phyloP scores from a whole-genome alignment of 2,797 vertebrate species.

The Onychomys torridus region DNA sequence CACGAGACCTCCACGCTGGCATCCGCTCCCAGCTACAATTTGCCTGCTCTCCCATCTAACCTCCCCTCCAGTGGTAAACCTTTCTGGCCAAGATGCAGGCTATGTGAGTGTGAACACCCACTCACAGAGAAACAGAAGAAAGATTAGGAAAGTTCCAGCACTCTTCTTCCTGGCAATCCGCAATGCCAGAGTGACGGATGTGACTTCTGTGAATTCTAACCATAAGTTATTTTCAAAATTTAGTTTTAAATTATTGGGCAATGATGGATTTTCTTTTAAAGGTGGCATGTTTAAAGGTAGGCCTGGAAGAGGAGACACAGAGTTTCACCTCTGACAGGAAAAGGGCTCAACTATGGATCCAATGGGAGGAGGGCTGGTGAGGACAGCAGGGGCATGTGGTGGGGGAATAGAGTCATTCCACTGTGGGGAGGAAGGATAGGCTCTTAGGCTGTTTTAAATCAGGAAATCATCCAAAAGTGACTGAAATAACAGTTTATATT shows the following conservation, averaged over 20 bases:
- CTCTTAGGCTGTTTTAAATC: neutral
- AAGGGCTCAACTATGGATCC: neutral
- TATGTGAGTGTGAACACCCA: slow-evolving; percentile 55
- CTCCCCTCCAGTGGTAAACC: slow-evolving; percentile 57
- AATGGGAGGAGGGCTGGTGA: neutral
- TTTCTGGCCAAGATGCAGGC: slow-evolving; percentile 36
- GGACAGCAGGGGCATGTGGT: neutral
- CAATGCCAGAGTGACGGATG: slow-evolving; percentile 59
- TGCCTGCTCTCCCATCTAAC: slow-evolving; percentile 15
- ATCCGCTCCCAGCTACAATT: slow-evolving; percentile 49
- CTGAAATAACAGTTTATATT: slow-evolving; percentile 16
- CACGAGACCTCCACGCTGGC: neutral
- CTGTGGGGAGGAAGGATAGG: neutral
- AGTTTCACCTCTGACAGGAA: neutral
- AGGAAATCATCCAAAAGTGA: neutral
- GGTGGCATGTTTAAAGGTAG: slow-evolving; percentile 45
- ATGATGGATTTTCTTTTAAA: slow-evolving; percentile 59
- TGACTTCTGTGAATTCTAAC: slow-evolving; percentile 70
- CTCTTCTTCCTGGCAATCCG: slow-evolving; percentile 68
- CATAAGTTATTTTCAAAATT: slow-evolving; percentile 75
- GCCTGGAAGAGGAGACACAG: slow-evolving; percentile 1
- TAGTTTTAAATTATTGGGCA: slow-evolving; percentile 67
- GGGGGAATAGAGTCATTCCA: neutral
- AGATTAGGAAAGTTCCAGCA: slow-evolving; percentile 69
- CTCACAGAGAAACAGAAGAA: slow-evolving; percentile 72